phyloP scores from a whole-genome alignment of 2,888 invertebrate species.

The Lepetodrilus schrolli region DNA sequence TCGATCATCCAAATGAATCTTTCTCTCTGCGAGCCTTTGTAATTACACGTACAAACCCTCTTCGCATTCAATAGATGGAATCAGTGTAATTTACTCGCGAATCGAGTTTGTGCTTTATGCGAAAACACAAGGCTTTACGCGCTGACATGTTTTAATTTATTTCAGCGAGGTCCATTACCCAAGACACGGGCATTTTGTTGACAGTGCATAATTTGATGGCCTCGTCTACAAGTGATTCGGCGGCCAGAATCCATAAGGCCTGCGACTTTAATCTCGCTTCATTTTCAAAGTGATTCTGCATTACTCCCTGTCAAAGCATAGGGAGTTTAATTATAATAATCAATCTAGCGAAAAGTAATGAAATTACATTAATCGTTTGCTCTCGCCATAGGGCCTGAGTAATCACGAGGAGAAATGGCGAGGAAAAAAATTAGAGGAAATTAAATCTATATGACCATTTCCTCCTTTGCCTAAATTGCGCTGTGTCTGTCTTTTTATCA shows the following conservation, averaged over 20 bases:
- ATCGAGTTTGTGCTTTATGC: slow-evolving; percentile 48
- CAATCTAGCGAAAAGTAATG: slow-evolving; percentile 51
- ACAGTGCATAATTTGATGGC: slow-evolving; percentile 44
- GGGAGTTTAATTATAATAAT: slow-evolving; percentile 48
- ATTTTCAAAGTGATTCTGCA: slow-evolving; percentile 43
- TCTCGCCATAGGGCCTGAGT: slow-evolving; percentile 32
- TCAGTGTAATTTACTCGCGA: slow-evolving; percentile 49
- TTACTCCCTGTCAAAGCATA: slow-evolving; percentile 3
- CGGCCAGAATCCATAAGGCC: slow-evolving; percentile 38
- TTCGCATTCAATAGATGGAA: slow-evolving; percentile 35
- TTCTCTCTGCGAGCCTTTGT: slow-evolving; percentile 34
- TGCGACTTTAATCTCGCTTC: slow-evolving; percentile 42
- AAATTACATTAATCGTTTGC: slow-evolving; percentile 50
- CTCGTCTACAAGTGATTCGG: slow-evolving; percentile 37
- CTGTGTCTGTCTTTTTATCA: slow-evolving; percentile 27
- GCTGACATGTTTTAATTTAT: slow-evolving; percentile 52
- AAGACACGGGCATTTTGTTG: slow-evolving; percentile 41
- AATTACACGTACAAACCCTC: slow-evolving; percentile 42
- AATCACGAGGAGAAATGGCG: slow-evolving; percentile 32
- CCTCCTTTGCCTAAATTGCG: slow-evolving; percentile 31
- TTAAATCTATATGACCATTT: slow-evolving; percentile 37
- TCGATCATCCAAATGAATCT: slow-evolving; percentile 32
- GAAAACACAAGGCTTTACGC: slow-evolving; percentile 48
- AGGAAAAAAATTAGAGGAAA: slow-evolving; percentile 34
- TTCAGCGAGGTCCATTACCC: slow-evolving; percentile 43